A percentile compares a stretch with the other conserved stretches of the same genome.
Conservation (phyloP, 2,797 vertebrate species). For the Lepilemur septentrionalis region DNA sequence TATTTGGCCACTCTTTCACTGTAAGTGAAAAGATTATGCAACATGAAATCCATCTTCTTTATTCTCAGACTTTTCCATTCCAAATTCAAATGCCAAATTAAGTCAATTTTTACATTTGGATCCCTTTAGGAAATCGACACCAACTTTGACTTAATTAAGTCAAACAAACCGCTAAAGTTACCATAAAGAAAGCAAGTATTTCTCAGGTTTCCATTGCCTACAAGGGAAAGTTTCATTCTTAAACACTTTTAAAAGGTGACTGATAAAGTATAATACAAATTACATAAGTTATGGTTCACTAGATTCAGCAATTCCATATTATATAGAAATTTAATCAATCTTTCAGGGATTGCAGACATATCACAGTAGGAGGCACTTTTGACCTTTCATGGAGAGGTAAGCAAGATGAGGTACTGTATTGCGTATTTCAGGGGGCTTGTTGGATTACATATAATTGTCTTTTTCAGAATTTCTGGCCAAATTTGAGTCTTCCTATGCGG, state of each 20-base stretch:
- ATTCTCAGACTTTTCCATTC: slow-evolving; percentile 12
- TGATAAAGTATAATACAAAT: slow-evolving; percentile 83
- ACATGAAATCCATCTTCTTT: slow-evolving; percentile 30
- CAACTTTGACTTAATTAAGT: slow-evolving; percentile 28
- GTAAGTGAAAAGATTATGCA: not conserved
- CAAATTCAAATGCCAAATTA: slow-evolving; percentile 39
- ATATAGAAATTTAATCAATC: slow-evolving; percentile 87
- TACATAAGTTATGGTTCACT: slow-evolving; percentile 86
- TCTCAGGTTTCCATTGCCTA: slow-evolving; percentile 57
- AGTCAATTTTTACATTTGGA: not conserved
- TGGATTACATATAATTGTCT: slow-evolving; percentile 78
- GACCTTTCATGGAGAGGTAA: slow-evolving; percentile 87
- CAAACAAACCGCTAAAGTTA: slow-evolving; percentile 66
- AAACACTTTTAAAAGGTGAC: slow-evolving; percentile 80
- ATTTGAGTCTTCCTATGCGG: slow-evolving; percentile 70
- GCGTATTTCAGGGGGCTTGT: slow-evolving; percentile 78
- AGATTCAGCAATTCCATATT: slow-evolving; percentile 83
- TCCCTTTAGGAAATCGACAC: slow-evolving; percentile 11
- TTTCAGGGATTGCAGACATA: slow-evolving; percentile 82
- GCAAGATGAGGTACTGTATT: slow-evolving; percentile 81
- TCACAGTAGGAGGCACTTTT: slow-evolving; percentile 86
- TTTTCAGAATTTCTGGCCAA: slow-evolving; percentile 69
- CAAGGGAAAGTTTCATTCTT: slow-evolving; percentile 73
- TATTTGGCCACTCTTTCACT: not conserved
- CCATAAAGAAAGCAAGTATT: slow-evolving; percentile 75